phyloP scores from a whole-genome alignment of 2,797 vertebrate genomes.

The Pachyuromys duprasi region DNA sequence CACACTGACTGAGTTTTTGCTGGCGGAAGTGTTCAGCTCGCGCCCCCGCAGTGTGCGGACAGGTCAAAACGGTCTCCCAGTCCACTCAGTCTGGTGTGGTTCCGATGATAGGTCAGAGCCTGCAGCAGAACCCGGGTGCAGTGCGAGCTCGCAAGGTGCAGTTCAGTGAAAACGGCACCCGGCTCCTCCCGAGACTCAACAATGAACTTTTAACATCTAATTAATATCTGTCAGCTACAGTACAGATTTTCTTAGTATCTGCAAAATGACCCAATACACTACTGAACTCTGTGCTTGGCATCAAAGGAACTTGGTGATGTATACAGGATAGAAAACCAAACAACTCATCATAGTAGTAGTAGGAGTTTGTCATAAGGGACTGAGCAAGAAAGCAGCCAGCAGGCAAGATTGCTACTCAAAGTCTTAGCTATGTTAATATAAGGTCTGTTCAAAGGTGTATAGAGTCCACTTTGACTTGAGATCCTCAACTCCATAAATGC shows the following conservation, averaged over 20 bases:
- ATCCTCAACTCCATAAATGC: fast-evolving
- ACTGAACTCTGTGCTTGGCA: background rate
- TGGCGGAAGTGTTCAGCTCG: no score
- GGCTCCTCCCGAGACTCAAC: no score
- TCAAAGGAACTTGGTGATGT: background rate
- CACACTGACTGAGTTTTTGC: no score
- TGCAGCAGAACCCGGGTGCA: no score
- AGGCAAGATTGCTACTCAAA: background rate
- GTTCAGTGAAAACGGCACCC: no score
- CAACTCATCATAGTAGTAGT: background rate
- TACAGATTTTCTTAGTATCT: background rate
- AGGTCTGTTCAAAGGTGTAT: background rate
- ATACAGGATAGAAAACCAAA: background rate
- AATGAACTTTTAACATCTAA: background rate
- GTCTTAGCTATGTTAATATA: background rate
- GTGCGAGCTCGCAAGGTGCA: no score
- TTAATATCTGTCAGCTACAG: background rate
- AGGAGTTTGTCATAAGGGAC: background rate
- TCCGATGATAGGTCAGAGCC: no score
- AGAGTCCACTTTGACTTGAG: background rate
- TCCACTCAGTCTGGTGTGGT: no score
- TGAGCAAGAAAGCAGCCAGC: background rate
- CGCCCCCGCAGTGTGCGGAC: no score
- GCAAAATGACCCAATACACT: no score
- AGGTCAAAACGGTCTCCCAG: no score